Evolutionary conservation across 2,888 invertebrate species (phyloP).

Genomic region (Cosmorhoe ocellata): DNA sequence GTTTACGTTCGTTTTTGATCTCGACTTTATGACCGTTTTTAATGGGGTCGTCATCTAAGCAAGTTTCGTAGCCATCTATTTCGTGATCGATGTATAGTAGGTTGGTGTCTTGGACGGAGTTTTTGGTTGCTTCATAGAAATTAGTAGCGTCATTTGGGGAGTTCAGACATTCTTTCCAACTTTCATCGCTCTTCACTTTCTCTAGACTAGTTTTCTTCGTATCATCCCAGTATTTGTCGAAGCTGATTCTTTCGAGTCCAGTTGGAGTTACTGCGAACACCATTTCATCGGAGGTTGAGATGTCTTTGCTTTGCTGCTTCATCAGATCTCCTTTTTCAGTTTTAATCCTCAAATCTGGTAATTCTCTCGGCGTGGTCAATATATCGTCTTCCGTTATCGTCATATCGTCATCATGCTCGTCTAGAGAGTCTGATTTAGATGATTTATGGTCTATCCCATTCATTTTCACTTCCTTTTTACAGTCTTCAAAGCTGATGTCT

Average conservation of each 20-base stretch:
- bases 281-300: constrained; percentile 80
- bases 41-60: constrained; percentile 82
- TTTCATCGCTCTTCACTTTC: constrained; percentile 69
- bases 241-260: constrained; percentile 77
- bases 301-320: constrained; percentile 76
- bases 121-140: constrained; percentile 60
- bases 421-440: constrained; percentile 73
- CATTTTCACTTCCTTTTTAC: constrained; percentile 53
- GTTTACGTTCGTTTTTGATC: constrained; percentile 60
- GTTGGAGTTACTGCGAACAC: constrained; percentile 79
- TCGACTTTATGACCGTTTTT: constrained; percentile 71
- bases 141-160: constrained; percentile 60
- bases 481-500: constrained; percentile 73
- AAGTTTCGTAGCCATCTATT: constrained; percentile 84
- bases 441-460: constrained; percentile 62
- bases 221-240: constrained; percentile 77
- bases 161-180: constrained; percentile 71
- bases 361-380: constrained; percentile 63
- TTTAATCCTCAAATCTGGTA: constrained; percentile 61
- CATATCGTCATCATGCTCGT: constrained; percentile 75
- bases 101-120: constrained; percentile 67
- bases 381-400: constrained; percentile 77
- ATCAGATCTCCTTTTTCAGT: constrained; percentile 57
- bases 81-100: constrained; percentile 77
- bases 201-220: constrained; percentile 48